phyloP scores from a whole-genome alignment of 2,888 invertebrate species.

The Amblyjoppa proteus region DNA sequence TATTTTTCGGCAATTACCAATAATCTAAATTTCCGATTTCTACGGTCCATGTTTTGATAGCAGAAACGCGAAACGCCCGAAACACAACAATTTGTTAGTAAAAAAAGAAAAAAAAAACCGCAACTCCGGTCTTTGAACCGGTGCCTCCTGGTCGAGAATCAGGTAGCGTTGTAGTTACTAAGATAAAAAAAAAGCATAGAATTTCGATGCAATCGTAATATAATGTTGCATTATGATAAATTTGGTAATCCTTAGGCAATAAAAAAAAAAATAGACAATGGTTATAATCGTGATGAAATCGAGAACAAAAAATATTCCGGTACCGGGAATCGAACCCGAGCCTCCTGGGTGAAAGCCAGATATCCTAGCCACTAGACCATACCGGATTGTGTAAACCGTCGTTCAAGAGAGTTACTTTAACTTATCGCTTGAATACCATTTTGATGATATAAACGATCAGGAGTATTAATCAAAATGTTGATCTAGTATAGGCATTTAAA shows the following conservation, averaged over 20 bases:
- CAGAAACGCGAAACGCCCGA: no score
- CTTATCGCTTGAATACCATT: no score
- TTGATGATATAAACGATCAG: neutral
- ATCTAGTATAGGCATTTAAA: neutral
- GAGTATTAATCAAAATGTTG: neutral
- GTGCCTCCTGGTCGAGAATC: conserved; percentile 88
- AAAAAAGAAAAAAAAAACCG: conserved; percentile 79
- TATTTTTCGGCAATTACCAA: no score
- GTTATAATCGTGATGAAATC: neutral
- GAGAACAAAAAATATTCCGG: conserved; percentile 82
- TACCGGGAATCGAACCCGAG: conserved; percentile 88
- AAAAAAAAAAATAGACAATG: neutral
- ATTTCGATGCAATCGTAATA: neutral
- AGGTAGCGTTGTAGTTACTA: conserved; percentile 87
- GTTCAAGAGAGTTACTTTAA: no score
- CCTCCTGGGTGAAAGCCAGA: conserved; percentile 87
- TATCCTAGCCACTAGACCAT: conserved; percentile 88
- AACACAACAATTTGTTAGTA: no score
- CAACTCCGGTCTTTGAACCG: conserved; percentile 86
- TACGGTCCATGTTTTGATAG: no score
- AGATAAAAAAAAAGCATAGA: conserved; percentile 84
- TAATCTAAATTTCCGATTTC: no score
- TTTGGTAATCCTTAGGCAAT: neutral
- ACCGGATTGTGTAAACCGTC: conserved; percentile 82
- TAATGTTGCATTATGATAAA: neutral